Evolutionary conservation across 2,797 vertebrate genomes (phyloP).

Genomic region (Cephalopachus bancanus): DNA sequence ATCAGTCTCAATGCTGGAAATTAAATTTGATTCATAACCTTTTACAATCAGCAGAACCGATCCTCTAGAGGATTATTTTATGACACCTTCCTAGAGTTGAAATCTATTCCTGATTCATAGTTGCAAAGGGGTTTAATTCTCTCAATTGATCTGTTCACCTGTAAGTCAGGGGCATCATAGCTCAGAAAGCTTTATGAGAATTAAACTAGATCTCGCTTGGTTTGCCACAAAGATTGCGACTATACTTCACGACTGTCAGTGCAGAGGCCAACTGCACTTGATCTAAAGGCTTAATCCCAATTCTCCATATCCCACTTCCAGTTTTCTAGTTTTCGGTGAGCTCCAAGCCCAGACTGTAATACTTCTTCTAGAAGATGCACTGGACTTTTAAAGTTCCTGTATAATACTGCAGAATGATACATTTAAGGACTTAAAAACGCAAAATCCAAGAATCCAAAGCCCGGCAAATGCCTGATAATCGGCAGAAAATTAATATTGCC

Average conservation of each 20-base stretch:
- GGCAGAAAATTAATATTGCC: not conserved
- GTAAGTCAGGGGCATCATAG: not conserved
- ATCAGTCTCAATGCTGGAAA: not conserved
- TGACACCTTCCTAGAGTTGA: not conserved
- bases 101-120: not conserved
- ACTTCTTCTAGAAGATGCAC: not conserved
- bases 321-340: not conserved
- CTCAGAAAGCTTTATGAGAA: not conserved
- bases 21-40: not conserved
- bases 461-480: not conserved
- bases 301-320: not conserved
- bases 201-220: not conserved
- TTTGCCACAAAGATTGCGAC: not conserved
- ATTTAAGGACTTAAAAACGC: slow-evolving; percentile 38
- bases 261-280: not conserved
- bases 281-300: not conserved
- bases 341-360: not conserved
- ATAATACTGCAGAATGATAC: not conserved
- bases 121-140: not conserved
- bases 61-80: not conserved
- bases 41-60: not conserved
- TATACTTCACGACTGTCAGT: not conserved
- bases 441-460: not conserved
- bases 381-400: not conserved
- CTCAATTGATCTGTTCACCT: not conserved